A percentile compares a stretch with the other conserved stretches of the same genome.
Evolutionary conservation across 1,140 invertebrate genomes (phyloP).

Genomic region (Lycorma delicatula): DNA sequence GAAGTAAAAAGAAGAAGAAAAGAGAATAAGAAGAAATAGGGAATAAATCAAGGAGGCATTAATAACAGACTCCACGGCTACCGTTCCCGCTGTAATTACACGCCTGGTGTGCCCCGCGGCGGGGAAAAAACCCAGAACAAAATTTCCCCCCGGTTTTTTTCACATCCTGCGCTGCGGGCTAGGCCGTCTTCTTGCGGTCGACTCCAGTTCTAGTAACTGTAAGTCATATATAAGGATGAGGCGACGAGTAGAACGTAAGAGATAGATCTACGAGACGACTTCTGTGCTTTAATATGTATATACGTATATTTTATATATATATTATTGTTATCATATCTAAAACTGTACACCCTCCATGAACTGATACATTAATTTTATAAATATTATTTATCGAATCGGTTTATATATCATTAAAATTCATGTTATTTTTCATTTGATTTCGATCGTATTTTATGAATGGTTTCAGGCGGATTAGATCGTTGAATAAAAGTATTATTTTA

Average conservation of each 20-base stretch:
- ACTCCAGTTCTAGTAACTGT: background rate
- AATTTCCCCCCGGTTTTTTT: slow-evolving; percentile 2
- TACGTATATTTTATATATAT: background rate
- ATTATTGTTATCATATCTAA: background rate
- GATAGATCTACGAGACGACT: background rate
- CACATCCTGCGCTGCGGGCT: slow-evolving; percentile 4
- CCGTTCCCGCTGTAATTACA: slow-evolving; percentile 5
- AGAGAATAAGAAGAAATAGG: background rate
- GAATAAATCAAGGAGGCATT: slow-evolving; percentile 6
- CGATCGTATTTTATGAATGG: no score
- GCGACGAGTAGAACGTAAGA: background rate
- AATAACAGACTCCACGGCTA: slow-evolving; percentile 1
- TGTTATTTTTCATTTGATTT: no score
- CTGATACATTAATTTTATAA: no score
- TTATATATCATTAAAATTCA: no score
- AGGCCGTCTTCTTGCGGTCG: background rate
- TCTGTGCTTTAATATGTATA: background rate
- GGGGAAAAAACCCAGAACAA: background rate
- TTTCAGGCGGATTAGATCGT: no score
- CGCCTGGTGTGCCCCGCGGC: background rate
- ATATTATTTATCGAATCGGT: no score
- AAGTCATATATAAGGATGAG: background rate
- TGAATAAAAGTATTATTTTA: no score
- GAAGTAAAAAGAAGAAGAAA: background rate
- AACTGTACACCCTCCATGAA: no score